These are phyloP conservation scores for Hemaris fuciformis DNA, from an alignment of 2,888 invertebrate genomes.

Conservation along the genomic window DNA sequence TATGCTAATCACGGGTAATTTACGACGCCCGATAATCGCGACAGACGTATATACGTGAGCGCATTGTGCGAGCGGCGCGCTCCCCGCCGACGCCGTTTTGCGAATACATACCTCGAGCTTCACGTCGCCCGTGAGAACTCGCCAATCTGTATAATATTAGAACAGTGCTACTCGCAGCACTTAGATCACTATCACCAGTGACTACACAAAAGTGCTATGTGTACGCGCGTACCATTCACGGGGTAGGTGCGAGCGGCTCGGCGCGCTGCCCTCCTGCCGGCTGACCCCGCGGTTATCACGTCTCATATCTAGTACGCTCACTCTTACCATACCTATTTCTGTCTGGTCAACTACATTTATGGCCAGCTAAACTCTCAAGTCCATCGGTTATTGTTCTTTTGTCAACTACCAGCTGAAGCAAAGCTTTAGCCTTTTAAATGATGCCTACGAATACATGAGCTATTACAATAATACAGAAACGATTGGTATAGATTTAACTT, in stretches of 20 bases:
- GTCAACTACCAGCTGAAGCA: neutral
- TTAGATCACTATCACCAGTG: slow-evolving; percentile 41
- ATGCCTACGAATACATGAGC: neutral
- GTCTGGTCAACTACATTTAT: slow-evolving; percentile 28
- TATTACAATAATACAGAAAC: too few relatives aligned
- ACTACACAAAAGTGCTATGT: slow-evolving; percentile 42
- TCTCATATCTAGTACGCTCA: slow-evolving; percentile 48
- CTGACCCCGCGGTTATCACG: slow-evolving; percentile 58
- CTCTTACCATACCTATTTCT: slow-evolving; percentile 40
- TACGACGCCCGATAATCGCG: slow-evolving; percentile 78
- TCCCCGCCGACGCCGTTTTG: slow-evolving; percentile 20
- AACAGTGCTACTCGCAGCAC: slow-evolving; percentile 34
- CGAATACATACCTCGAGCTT: slow-evolving; percentile 28
- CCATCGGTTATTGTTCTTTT: slow-evolving; percentile 6
- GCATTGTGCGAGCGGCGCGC: slow-evolving; percentile 64
- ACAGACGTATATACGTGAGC: slow-evolving; percentile 74
- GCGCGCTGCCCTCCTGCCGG: slow-evolving; percentile 46
- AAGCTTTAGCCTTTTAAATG: neutral
- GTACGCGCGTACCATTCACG: slow-evolving; percentile 42
- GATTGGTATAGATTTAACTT: too few relatives aligned
- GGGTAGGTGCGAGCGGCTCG: slow-evolving; percentile 41
- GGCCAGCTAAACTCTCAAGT: neutral
- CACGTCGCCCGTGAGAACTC: slow-evolving; percentile 52
- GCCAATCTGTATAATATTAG: slow-evolving; percentile 52
- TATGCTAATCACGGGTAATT: slow-evolving; percentile 77